These are phyloP conservation scores for Eupithecia abbreviata DNA, from an alignment of 2,888 invertebrate genomes.

Conservation along the genomic window DNA sequence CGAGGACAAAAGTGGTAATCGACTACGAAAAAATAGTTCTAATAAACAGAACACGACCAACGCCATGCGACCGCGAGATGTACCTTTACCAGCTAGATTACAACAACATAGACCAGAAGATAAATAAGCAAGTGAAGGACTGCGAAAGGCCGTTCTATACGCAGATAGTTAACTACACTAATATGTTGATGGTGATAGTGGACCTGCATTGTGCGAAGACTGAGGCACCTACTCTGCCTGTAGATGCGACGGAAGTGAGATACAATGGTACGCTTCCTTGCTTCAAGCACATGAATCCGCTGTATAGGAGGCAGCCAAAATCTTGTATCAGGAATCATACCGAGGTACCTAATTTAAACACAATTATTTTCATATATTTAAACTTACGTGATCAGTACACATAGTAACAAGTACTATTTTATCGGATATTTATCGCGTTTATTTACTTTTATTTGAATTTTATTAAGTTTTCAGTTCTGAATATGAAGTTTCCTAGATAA, in stretches of 20 bases:
- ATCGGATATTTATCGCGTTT: no score
- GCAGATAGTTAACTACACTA: conserved; percentile 89
- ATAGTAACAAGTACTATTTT: no score
- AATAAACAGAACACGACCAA: conserved; percentile 90
- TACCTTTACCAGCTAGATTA: conserved; percentile 82
- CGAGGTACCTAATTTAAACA: conserved; percentile 81
- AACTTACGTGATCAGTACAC: no score
- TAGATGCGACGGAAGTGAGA: conserved; percentile 77
- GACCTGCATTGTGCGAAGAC: conserved; percentile 85
- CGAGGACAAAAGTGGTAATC: conserved; percentile 69
- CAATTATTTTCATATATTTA: background rate
- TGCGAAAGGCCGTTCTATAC: conserved; percentile 87
- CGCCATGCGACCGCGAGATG: conserved; percentile 92
- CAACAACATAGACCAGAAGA: conserved; percentile 77
- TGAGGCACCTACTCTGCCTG: conserved; percentile 71
- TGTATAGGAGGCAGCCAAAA: conserved; percentile 87
- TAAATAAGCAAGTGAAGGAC: conserved; percentile 72
- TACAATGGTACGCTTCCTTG: conserved; percentile 86
- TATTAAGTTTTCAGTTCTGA: background rate
- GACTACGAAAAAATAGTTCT: conserved; percentile 86
- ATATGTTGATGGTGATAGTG: conserved; percentile 91
- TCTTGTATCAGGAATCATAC: conserved; percentile 91
- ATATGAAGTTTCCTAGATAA: background rate
- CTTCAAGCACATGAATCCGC: conserved; percentile 81
- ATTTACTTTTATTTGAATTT: no score